A percentile compares a stretch with the other conserved stretches of the same genome.
These are phyloP conservation scores for Littorina saxatilis DNA, from an alignment of 1,140 invertebrate genomes.

Conservation along the genomic window DNA sequence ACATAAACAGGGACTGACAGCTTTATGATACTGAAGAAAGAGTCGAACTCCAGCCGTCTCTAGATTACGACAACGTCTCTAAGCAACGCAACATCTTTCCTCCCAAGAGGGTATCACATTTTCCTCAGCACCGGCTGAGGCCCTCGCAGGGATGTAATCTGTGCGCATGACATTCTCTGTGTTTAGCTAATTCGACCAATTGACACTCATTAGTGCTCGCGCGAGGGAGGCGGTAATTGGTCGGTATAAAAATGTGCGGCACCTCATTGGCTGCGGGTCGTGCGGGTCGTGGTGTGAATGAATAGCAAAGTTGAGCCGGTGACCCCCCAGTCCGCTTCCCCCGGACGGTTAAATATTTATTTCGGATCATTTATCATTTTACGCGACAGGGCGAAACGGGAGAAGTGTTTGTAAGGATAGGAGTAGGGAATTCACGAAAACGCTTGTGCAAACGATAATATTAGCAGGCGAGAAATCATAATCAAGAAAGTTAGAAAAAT, in stretches of 20 bases:
- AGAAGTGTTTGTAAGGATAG: constrained; percentile 4
- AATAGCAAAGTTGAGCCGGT: constrained; percentile 36
- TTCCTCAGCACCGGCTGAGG: constrained; percentile 12
- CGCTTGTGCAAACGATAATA: constrained; percentile 19
- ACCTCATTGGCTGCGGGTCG: constrained; percentile 34
- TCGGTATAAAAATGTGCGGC: constrained; percentile 44
- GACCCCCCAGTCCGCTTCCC: constrained; percentile 18
- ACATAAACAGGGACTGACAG: no score
- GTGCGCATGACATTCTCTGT: constrained; percentile 42
- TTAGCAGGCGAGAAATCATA: constrained; percentile 21
- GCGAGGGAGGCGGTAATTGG: constrained; percentile 27
- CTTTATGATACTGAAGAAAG: no score
- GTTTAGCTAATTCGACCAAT: constrained; percentile 49
- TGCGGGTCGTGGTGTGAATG: constrained; percentile 39
- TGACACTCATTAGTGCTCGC: constrained; percentile 41
- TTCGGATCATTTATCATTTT: constrained; percentile 43
- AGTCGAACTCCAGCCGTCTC: no score
- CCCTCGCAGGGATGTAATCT: constrained; percentile 39
- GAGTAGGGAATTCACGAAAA: constrained; percentile 1
- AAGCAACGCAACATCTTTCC: no score
- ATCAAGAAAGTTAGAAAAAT: neutral
- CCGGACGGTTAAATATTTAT: constrained; percentile 45
- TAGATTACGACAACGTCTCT: no score
- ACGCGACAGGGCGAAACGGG: constrained; percentile 19
- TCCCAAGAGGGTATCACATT: neutral